Base-by-base conservation (phyloP, 1,140 invertebrate species). In the Galleria mellonella region DNA sequence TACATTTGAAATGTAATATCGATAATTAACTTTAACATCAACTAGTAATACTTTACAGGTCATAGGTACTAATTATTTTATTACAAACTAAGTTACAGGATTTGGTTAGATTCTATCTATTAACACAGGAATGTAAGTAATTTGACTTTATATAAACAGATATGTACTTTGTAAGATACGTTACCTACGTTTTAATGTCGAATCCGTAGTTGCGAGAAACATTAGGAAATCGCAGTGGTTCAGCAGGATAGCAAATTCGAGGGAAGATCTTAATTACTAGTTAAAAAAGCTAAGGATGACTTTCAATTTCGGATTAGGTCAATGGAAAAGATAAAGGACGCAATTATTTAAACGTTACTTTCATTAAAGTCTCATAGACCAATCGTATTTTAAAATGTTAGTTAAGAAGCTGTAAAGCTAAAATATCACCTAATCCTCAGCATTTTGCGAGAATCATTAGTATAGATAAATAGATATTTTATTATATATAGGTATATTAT, bases 371-470 rank as follows among this genome's bases (percentile, higher is more conserved):
- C 79, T 83, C 52, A 61, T 52, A 83, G 79, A 79, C 75, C 63
- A 33, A 40, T 47, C 62, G 63, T 37, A 39, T 55, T 45, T 66
- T 64, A 66, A 60, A 77, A 71, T 48, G 49, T 72, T 65, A 70
- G 62, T 54, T 63, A 66, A 67, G 67, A 82, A 82, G 77, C 79
- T 65, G 77, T 83, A 83, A 83, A 83, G 79, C 79, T 83, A 71
- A 78, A 73, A 77, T 83, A 83, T 83, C 79, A 83, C 79, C 59
- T 48, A 72, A 76, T 76, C 64, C 73, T 81, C 79, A 58, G 55
- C 57, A 43, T 55, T 35, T 41, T 54, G 58, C 74, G 79, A 83
- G 75, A 79, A 79, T 79, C 52, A 46, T 14, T 15, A 15, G 64
- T 62, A 69, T 38, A 71, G 55, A 63, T 63, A 72, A 52, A 59